Percentiles rank a stretch among this genome's conserved stretches.
phyloP scores from a whole-genome alignment of 2,113 vertebrate species.

The Myotis lucifugus region DNA sequence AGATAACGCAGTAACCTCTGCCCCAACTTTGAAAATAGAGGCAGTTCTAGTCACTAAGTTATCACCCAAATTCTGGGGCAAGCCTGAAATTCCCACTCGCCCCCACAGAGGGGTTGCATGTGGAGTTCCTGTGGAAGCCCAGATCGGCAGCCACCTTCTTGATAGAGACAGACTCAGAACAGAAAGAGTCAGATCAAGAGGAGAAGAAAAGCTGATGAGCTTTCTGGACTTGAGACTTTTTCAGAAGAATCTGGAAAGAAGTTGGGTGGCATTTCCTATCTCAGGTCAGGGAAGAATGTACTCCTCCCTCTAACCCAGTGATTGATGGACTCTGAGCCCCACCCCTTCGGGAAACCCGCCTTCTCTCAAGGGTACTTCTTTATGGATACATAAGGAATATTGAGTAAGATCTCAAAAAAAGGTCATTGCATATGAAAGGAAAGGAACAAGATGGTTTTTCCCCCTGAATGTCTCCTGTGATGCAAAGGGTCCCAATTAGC shows the following conservation, averaged over 20 bases:
- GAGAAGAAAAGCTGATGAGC: background rate
- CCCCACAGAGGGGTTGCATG: background rate
- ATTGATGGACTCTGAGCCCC: background rate
- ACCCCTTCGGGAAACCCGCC: background rate
- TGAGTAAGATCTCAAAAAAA: slow-evolving; percentile 49
- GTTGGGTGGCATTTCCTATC: background rate
- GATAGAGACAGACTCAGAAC: background rate
- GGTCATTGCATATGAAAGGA: slow-evolving; percentile 34
- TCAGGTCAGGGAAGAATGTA: background rate
- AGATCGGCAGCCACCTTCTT: background rate
- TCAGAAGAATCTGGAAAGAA: background rate
- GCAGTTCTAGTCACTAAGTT: background rate
- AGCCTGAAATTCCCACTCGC: background rate
- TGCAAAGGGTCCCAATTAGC: slow-evolving; percentile 32
- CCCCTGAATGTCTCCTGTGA: background rate
- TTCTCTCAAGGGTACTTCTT: slow-evolving; percentile 8
- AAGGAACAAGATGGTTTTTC: background rate
- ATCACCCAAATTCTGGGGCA: background rate
- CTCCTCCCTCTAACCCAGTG: background rate
- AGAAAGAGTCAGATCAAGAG: background rate
- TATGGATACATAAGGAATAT: slow-evolving; percentile 45
- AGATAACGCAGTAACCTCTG: background rate
- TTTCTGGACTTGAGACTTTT: background rate
- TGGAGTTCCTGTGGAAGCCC: background rate
- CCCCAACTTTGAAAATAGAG: background rate